Evolutionary conservation across 53 echinoderm and acorn worm species (phyloP).

Genomic region (Echinometra lucunter): DNA sequence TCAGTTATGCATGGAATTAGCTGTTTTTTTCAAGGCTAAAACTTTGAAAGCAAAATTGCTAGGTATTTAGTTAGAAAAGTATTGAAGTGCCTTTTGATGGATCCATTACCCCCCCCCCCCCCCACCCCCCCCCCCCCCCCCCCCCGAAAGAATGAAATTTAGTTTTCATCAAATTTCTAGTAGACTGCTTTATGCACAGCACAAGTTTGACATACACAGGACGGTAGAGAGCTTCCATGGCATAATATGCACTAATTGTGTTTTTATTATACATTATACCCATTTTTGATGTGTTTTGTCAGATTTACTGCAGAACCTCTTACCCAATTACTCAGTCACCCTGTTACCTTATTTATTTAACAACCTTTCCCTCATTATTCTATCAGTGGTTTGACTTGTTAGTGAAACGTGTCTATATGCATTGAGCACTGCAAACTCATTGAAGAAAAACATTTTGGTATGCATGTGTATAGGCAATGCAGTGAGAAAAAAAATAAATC

Average conservation of each 20-base stretch:
- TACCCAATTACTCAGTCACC: no score
- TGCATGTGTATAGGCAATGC: neutral
- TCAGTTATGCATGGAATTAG: neutral
- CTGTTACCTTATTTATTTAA: neutral
- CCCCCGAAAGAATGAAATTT: neutral
- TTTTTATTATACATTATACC: neutral
- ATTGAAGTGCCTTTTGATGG: slow-evolving; percentile 31
- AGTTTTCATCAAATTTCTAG: neutral
- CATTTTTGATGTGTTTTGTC: neutral
- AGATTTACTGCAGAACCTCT: neutral
- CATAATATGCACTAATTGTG: neutral
- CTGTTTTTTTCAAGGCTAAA: neutral
- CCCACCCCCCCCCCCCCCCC: neutral
- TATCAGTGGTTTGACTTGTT: neutral
- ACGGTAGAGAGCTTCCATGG: slow-evolving; percentile 16
- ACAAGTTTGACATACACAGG: neutral
- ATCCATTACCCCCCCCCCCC: neutral
- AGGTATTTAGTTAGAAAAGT: neutral
- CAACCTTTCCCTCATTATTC: neutral
- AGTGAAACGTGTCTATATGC: no score
- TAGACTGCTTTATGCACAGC: neutral
- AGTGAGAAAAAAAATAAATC: neutral
- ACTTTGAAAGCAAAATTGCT: neutral
- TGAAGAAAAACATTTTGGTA: neutral
- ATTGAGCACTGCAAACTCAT: no score